Percentiles rank a stretch among this genome's conserved stretches.
These are phyloP conservation scores for Hylyphantes graminicola DNA, from an alignment of 1,140 invertebrate genomes.

Conservation along the genomic window DNA sequence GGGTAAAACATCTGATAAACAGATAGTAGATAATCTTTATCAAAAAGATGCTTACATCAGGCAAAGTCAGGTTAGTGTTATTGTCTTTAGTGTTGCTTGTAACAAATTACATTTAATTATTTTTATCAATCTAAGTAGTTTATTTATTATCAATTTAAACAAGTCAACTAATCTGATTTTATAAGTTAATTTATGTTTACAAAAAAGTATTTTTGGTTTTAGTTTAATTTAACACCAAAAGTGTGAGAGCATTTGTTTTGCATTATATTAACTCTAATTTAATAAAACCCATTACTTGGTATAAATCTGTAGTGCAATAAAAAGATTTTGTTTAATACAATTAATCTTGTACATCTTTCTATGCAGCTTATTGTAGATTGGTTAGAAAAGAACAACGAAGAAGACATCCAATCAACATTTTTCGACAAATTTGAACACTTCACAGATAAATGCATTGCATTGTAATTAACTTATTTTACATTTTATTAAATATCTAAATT, in stretches of 20 bases:
- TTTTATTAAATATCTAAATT: background rate
- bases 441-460: conserved; percentile 57
- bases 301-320: background rate
- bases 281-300: background rate
- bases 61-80: conserved; percentile 70
- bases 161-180: background rate
- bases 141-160: background rate
- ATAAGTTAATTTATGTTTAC: too few species aligned
- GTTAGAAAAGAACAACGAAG: conserved; percentile 85
- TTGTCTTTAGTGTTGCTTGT: conserved; percentile 5
- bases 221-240: background rate
- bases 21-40: conserved; percentile 74
- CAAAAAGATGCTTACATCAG: conserved; percentile 77
- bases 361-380: conserved; percentile 91
- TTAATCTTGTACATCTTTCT: conserved; percentile 22
- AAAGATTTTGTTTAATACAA: background rate
- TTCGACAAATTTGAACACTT: conserved; percentile 77
- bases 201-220: background rate
- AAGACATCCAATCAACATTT: conserved; percentile 73
- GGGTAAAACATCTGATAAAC: conserved; percentile 73
- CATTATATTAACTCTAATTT: background rate
- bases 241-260: background rate
- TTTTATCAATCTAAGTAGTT: background rate
- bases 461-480: conserved; percentile 41
- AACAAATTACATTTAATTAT: background rate